phyloP scores from a whole-genome alignment of 1,140 invertebrate species.

The Teleopsis dalmanni region DNA sequence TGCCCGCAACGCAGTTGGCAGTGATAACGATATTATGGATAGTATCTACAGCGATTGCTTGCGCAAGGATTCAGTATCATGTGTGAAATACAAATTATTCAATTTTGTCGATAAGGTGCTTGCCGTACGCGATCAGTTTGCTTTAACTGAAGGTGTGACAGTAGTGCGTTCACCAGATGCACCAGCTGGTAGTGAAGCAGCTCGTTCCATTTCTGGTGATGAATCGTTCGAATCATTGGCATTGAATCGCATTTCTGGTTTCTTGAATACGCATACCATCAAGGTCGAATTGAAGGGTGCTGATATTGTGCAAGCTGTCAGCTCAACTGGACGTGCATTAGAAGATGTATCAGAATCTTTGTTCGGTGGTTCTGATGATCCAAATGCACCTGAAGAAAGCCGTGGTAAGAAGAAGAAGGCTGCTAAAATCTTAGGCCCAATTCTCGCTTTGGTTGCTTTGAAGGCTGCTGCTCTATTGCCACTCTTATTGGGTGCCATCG shows the following conservation, averaged over 20 bases:
- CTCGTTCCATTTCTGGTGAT: conserved; percentile 55
- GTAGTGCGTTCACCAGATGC: conserved; percentile 65
- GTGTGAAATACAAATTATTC: conserved; percentile 77
- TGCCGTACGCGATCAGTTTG: conserved; percentile 66
- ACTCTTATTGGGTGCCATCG: conserved; percentile 67
- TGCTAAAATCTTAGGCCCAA: conserved; percentile 66
- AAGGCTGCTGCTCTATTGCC: conserved; percentile 71
- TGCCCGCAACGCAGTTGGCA: conserved; percentile 53
- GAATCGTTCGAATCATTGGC: conserved; percentile 61
- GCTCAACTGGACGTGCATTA: conserved; percentile 66
- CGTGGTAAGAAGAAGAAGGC: conserved; percentile 76
- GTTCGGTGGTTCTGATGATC: conserved; percentile 48
- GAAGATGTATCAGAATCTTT: conserved; percentile 61
- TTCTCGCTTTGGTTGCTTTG: conserved; percentile 64
- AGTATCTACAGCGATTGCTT: conserved; percentile 68
- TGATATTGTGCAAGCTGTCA: conserved; percentile 71
- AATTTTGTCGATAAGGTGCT: conserved; percentile 74
- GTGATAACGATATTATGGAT: conserved; percentile 67
- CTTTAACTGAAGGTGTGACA: conserved; percentile 69
- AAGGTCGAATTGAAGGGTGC: conserved; percentile 77
- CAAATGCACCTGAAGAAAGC: conserved; percentile 52
- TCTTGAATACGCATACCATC: conserved; percentile 68
- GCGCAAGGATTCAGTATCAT: conserved; percentile 69
- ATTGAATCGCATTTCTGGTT: conserved; percentile 59
- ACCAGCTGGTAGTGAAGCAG: conserved; percentile 56